phyloP scores from a whole-genome alignment of 1,140 invertebrate species.

The Micrasema minimum region DNA sequence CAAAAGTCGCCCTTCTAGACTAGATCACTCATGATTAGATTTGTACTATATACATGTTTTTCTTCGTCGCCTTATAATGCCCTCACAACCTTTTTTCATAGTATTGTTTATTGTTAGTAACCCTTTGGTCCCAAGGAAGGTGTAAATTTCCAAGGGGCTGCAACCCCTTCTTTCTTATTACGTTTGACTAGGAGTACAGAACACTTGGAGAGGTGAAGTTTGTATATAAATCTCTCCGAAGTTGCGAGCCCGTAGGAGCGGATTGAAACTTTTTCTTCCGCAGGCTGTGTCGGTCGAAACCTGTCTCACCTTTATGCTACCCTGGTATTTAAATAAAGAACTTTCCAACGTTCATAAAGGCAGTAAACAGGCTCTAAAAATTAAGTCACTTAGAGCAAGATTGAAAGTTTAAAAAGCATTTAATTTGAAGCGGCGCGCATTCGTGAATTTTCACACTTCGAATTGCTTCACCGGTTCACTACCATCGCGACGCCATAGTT shows the following conservation, averaged over 20 bases:
- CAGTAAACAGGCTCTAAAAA: neutral
- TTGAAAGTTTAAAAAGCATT: neutral
- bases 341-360: constrained; percentile 7
- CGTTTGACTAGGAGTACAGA: constrained; percentile 52
- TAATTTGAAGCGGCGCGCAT: too few relatives aligned
- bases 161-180: constrained; percentile 51
- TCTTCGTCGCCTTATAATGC: constrained; percentile 19
- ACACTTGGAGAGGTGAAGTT: constrained; percentile 52
- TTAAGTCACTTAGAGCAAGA: neutral
- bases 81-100: constrained; percentile 29
- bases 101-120: constrained; percentile 38
- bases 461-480: too few relatives aligned
- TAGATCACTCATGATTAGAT: constrained; percentile 36
- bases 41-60: constrained; percentile 30
- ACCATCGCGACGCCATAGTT: neutral
- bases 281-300: constrained; percentile 40
- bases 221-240: constrained; percentile 53
- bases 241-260: constrained; percentile 52
- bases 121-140: constrained; percentile 35
- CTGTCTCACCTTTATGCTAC: constrained; percentile 32
- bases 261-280: constrained; percentile 52
- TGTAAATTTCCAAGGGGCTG: constrained; percentile 52
- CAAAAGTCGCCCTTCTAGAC: constrained; percentile 3
- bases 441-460: too few relatives aligned
- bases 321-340: constrained; percentile 30